Conservation (phyloP, 2,113 vertebrate species). For the Notiomystis cincta region DNA sequence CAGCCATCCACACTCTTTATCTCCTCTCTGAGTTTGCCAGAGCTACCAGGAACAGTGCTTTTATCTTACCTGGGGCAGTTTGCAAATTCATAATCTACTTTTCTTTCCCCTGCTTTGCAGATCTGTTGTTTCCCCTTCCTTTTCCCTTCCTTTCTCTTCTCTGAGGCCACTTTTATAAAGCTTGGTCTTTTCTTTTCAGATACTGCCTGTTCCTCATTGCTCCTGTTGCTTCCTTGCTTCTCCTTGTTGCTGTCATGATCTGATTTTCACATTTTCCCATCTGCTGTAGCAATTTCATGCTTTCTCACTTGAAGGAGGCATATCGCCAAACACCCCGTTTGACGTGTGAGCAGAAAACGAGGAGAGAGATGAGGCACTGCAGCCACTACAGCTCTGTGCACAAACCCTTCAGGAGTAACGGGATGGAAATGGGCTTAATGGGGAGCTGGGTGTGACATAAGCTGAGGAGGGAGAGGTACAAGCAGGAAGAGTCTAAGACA, state of each 20-base stretch:
- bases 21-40: background rate
- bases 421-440: background rate
- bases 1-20: background rate
- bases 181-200: background rate
- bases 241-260: background rate
- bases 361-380: background rate
- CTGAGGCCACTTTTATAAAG: background rate
- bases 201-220: background rate
- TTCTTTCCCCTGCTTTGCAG: background rate
- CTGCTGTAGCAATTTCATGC: constrained; percentile 34
- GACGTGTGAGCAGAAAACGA: background rate
- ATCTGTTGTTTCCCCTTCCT: background rate
- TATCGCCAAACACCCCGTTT: background rate
- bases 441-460: background rate
- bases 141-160: background rate
- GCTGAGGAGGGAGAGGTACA: background rate
- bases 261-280: constrained; percentile 31
- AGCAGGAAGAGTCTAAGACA: background rate
- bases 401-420: background rate
- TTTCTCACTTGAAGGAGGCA: constrained; percentile 23
- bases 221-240: background rate
- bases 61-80: background rate
- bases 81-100: background rate
- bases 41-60: background rate
- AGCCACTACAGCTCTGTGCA: background rate